These are phyloP conservation scores for Tetramorium parvispinum DNA, from an alignment of 1,140 invertebrate species.

Conservation along the genomic window DNA sequence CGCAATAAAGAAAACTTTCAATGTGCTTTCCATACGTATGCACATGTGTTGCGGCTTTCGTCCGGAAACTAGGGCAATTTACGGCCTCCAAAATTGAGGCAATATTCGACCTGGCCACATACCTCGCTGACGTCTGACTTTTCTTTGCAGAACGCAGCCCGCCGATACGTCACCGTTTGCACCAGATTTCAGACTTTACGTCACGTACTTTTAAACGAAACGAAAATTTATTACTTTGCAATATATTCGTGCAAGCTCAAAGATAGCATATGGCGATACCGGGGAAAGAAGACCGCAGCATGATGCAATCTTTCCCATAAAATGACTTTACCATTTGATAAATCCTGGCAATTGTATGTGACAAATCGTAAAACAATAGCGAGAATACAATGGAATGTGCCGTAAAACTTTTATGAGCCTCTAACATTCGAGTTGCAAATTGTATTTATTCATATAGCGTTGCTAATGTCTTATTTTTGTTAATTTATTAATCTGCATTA, in stretches of 20 bases:
- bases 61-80: slow-evolving; percentile 84
- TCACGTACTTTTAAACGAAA: slow-evolving; percentile 63
- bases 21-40: slow-evolving; percentile 61
- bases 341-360: neutral
- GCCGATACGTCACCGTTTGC: neutral
- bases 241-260: slow-evolving; percentile 20
- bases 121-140: slow-evolving; percentile 69
- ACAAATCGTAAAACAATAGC: neutral
- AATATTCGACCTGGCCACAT: slow-evolving; percentile 74
- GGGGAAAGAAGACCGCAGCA: neutral
- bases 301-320: neutral
- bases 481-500: neutral
- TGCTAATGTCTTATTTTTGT: neutral
- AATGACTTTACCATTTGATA: slow-evolving; percentile 24
- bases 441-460: neutral
- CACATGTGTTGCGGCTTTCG: slow-evolving; percentile 78
- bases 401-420: neutral
- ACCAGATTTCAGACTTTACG: slow-evolving; percentile 1
- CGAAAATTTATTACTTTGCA: slow-evolving; percentile 72
- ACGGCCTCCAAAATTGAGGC: slow-evolving; percentile 77
- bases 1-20: slow-evolving; percentile 75
- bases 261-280: neutral
- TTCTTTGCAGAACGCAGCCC: slow-evolving; percentile 1
- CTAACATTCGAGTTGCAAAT: neutral
- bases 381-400: neutral